Evolutionary conservation across 2,797 vertebrate species (phyloP).

Genomic region (Rousettus madagascariensis): DNA sequence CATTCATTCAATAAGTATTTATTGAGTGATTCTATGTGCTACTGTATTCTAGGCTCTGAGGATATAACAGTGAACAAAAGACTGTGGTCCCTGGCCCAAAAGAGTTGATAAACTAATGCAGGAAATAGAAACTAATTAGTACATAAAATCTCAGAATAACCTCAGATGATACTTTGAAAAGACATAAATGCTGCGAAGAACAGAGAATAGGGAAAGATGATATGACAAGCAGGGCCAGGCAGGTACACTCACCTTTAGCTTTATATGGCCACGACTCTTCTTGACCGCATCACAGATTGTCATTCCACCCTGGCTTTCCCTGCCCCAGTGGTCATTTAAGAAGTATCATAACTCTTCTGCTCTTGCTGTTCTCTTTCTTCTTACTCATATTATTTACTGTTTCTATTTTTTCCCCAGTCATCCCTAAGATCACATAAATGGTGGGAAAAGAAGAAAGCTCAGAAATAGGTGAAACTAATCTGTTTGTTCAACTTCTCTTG

Average conservation of each 20-base stretch:
- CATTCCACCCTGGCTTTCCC: neutral
- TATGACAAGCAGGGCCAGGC: neutral
- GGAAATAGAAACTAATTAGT: neutral
- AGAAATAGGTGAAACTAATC: neutral
- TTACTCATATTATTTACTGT: neutral
- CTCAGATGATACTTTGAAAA: neutral
- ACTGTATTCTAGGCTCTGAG: neutral
- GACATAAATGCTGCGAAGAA: neutral
- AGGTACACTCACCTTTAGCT: rapidly evolving
- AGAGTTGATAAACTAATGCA: neutral
- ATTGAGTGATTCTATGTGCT: neutral
- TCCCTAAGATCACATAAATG: neutral
- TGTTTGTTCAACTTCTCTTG: neutral
- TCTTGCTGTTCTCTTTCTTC: neutral
- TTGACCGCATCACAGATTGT: rapidly evolving
- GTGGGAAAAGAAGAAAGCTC: neutral
- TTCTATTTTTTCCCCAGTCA: neutral
- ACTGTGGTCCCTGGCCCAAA: neutral
- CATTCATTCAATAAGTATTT: neutral
- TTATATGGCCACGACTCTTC: neutral
- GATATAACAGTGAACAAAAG: neutral
- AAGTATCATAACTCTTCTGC: neutral
- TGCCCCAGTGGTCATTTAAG: neutral
- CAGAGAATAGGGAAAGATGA: neutral
- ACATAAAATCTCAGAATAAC: neutral